Conservation (phyloP, 1,140 invertebrate species). For the Pteromalus puparum region DNA sequence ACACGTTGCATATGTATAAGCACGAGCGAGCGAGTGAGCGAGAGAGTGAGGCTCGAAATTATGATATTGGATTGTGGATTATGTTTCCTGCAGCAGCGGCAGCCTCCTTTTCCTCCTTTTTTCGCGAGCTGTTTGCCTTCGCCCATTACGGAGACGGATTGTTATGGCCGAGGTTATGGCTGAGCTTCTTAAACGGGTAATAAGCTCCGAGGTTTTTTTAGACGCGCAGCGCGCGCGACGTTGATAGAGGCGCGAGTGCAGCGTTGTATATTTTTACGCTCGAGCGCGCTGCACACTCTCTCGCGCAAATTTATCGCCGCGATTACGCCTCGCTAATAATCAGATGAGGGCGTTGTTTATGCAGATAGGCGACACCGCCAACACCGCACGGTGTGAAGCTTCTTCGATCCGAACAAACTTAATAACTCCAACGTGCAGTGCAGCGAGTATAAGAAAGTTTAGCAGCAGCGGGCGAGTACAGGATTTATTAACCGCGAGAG, state of each 20-base stretch:
- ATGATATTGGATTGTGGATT: slow-evolving; percentile 25
- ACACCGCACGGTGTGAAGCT: too few species aligned
- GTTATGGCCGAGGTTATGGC: not conserved
- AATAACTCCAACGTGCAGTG: too few species aligned
- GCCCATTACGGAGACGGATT: slow-evolving; percentile 20
- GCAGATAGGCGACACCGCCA: not conserved
- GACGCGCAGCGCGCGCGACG: not conserved
- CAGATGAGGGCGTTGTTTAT: not conserved
- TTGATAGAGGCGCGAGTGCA: not conserved
- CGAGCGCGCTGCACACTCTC: too few species aligned
- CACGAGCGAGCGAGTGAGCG: not conserved
- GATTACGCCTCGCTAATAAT: not conserved
- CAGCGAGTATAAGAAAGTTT: not conserved
- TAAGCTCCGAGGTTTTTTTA: not conserved
- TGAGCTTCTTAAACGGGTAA: slow-evolving; percentile 16
- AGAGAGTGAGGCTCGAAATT: not conserved
- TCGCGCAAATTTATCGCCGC: not conserved
- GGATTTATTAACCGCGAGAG: slow-evolving; percentile 15
- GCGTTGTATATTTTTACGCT: not conserved
- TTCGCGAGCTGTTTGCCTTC: not conserved
- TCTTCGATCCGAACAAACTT: too few species aligned
- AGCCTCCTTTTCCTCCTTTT: not conserved
- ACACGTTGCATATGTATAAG: not conserved
- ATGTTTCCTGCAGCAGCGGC: not conserved
- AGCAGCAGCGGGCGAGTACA: not conserved